Evolutionary conservation across 92 coral and sea anemone genomes (phyloP).

Genomic region (Pocillopora grandis): DNA sequence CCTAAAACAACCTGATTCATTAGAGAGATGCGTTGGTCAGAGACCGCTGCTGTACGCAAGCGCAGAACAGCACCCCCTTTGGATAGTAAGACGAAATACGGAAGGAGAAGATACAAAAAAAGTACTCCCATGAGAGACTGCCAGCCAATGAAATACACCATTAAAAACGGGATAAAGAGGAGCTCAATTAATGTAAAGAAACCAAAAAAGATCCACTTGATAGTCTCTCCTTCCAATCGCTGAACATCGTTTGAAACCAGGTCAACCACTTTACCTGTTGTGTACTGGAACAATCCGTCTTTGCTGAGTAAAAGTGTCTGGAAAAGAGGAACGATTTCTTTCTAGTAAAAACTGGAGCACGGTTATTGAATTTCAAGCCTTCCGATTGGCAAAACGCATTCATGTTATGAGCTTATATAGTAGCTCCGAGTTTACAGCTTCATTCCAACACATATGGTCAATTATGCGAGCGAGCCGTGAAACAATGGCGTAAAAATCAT

Average conservation of each 20-base stretch:
- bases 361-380: too few relatives aligned
- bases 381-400: too few relatives aligned
- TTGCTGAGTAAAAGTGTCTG: constrained; percentile 7
- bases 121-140: constrained; percentile 12
- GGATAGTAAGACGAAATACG: background rate
- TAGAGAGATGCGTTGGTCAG: constrained; percentile 8
- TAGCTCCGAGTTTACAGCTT: too few relatives aligned
- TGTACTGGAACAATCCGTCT: background rate
- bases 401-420: too few relatives aligned
- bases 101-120: background rate
- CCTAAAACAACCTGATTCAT: constrained; percentile 2
- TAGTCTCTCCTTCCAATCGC: background rate
- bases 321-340: background rate
- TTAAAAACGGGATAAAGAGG: background rate
- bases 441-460: too few relatives aligned
- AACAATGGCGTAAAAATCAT: too few relatives aligned
- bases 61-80: background rate
- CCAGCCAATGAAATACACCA: constrained; percentile 14
- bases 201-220: background rate
- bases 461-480: too few relatives aligned
- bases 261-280: constrained; percentile 2
- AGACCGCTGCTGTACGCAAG: constrained; percentile 1
- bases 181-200: background rate
- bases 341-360: too few relatives aligned
- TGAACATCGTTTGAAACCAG: constrained; percentile 6